These are phyloP conservation scores for Drosophila tropicalis DNA, from an alignment of 1,140 invertebrate genomes.

Conservation along the genomic window DNA sequence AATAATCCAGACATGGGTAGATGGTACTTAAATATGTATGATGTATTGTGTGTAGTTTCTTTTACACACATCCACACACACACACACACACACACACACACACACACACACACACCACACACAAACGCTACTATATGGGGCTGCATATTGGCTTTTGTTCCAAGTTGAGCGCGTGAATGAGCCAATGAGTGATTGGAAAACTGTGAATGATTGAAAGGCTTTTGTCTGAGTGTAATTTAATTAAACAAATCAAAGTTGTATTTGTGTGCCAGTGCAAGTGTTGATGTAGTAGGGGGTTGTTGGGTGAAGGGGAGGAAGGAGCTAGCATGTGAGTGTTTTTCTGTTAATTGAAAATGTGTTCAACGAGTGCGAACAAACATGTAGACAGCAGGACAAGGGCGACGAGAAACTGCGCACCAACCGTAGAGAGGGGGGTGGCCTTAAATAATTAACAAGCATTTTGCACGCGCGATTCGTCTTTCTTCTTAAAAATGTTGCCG, in stretches of 20 bases:
- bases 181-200: constrained; percentile 78
- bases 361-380: constrained; percentile 65
- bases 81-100: constrained; percentile 30
- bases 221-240: constrained; percentile 80
- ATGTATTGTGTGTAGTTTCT: constrained; percentile 25
- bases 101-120: constrained; percentile 21
- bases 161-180: constrained; percentile 69
- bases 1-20: constrained; percentile 22
- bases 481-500: constrained; percentile 18
- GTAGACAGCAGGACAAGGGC: constrained; percentile 23
- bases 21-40: constrained; percentile 13
- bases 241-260: constrained; percentile 75
- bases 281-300: neutral
- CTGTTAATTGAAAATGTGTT: constrained; percentile 77
- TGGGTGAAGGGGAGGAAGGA: neutral
- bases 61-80: constrained; percentile 38
- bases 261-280: constrained; percentile 5
- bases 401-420: neutral
- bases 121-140: constrained; percentile 12
- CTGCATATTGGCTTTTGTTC: constrained; percentile 59
- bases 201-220: constrained; percentile 79
- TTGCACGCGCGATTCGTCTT: constrained; percentile 27
- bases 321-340: constrained; percentile 49
- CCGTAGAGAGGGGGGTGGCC: constrained; percentile 4
- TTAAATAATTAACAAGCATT: constrained; percentile 71